phyloP scores from a whole-genome alignment of 1,140 invertebrate species.

The Pissodes strobi region DNA sequence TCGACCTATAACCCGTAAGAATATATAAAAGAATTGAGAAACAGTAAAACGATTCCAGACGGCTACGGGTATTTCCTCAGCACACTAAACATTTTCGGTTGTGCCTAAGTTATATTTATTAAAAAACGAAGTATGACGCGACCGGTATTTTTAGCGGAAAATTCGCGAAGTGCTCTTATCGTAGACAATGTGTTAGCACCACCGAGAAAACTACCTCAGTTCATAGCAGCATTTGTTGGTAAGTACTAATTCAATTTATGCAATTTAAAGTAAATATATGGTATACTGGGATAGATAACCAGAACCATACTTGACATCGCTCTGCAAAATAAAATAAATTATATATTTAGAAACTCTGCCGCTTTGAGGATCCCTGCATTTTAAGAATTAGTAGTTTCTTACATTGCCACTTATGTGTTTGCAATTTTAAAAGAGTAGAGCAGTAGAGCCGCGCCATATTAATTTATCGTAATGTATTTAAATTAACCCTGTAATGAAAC shows the following conservation, averaged over 20 bases:
- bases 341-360: no score
- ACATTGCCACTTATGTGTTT: no score
- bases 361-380: no score
- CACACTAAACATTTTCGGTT: neutral
- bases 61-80: constrained; percentile 4
- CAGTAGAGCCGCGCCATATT: no score
- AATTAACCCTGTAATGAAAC: no score
- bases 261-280: no score
- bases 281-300: no score
- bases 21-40: constrained; percentile 33
- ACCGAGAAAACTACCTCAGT: constrained; percentile 41
- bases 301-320: no score
- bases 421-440: no score
- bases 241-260: no score
- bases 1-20: constrained; percentile 20
- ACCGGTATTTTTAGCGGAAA: constrained; percentile 35
- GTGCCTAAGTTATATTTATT: neutral
- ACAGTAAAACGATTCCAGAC: constrained; percentile 2
- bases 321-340: neutral
- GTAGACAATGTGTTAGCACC: constrained; percentile 10
- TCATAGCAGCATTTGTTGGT: constrained; percentile 47
- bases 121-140: constrained; percentile 29
- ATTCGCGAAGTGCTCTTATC: constrained; percentile 36
- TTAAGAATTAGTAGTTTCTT: no score
- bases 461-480: no score